Percentiles rank a stretch among this genome's conserved stretches.
Evolutionary conservation across 2,113 vertebrate species (phyloP).

Genomic region (Poecile atricapillus): DNA sequence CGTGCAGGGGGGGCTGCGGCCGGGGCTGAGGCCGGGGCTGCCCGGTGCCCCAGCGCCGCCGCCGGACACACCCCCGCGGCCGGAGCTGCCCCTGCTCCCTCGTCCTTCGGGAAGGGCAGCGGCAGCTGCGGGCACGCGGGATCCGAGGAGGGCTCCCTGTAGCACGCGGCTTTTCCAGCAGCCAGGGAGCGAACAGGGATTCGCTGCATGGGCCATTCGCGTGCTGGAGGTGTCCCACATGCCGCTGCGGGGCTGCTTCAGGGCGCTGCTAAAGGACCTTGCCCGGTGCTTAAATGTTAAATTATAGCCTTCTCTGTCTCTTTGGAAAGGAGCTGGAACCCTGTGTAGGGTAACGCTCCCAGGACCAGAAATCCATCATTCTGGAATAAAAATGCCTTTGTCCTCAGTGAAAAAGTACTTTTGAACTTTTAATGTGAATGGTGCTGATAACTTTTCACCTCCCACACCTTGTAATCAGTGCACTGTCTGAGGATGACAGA

Average conservation of each 20-base stretch:
- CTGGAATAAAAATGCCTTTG: not conserved
- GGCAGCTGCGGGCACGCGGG: not conserved
- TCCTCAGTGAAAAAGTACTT: not conserved
- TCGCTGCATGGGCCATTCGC: not conserved
- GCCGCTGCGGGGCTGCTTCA: not conserved
- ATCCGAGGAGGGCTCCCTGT: accelerated
- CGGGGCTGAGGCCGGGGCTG: not conserved
- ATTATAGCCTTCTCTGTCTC: not conserved
- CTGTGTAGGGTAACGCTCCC: not conserved
- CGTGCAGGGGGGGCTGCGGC: not conserved
- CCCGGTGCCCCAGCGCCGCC: not conserved
- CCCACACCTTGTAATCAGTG: too few relatives aligned
- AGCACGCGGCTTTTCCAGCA: not conserved
- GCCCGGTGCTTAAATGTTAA: not conserved
- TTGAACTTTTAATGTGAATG: not conserved
- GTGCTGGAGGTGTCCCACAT: accelerated
- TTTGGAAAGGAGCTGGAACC: not conserved
- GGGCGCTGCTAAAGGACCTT: not conserved
- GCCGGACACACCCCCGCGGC: not conserved
- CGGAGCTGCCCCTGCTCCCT: not conserved
- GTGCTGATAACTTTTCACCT: not conserved
- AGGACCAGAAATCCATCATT: not conserved
- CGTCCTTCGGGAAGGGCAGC: not conserved
- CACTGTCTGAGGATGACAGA: not conserved
- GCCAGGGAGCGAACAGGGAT: accelerated